Conservation (phyloP, 2,797 vertebrate species). For the Sitta carolinensis region DNA sequence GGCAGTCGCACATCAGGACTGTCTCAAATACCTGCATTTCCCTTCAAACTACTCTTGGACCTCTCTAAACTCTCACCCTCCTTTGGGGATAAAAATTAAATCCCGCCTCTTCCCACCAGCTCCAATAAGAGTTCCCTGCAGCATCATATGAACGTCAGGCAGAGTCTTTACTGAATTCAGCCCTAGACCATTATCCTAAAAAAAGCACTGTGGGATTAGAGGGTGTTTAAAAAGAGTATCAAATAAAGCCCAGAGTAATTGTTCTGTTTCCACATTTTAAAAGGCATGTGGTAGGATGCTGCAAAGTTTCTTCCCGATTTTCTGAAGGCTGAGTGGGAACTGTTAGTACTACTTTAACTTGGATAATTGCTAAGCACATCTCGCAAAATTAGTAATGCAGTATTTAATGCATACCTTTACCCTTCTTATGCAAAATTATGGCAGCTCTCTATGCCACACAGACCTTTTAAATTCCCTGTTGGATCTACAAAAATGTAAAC, state of each 20-base stretch:
- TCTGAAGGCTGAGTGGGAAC: not conserved
- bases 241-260: not conserved
- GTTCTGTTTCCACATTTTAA: not conserved
- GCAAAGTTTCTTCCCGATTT: not conserved
- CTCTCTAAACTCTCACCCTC: not conserved
- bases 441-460: not conserved
- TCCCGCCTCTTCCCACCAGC: not conserved
- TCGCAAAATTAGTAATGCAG: not conserved
- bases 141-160: not conserved
- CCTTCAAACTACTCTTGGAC: not conserved
- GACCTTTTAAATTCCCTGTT: not conserved
- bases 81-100: not conserved
- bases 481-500: not conserved
- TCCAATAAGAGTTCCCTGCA: not conserved
- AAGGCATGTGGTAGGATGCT: not conserved
- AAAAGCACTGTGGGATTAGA: fast-evolving
- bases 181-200: not conserved
- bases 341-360: not conserved
- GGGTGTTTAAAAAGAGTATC: not conserved
- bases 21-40: conserved; percentile 22
- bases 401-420: not conserved
- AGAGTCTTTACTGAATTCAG: not conserved
- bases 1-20: not conserved
- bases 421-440: not conserved
- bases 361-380: not conserved